Percentiles rank a stretch among this genome's conserved stretches.
Conservation (phyloP, 2,888 invertebrate genomes). For the Apodemia mormo region DNA sequence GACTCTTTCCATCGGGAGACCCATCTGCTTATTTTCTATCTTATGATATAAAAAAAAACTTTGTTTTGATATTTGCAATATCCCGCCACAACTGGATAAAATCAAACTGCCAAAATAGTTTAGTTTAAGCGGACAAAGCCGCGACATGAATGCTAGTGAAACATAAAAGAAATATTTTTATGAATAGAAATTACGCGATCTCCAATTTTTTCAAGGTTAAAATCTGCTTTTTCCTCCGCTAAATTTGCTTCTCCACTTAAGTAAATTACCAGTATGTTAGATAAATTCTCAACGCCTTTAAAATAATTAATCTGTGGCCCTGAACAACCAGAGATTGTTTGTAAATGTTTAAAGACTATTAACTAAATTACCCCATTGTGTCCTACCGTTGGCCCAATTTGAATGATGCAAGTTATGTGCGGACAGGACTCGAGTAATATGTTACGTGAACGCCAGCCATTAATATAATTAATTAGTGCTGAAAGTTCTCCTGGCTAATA, state of each 20-base stretch:
- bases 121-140: no score
- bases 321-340: not conserved
- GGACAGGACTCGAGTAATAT: not conserved
- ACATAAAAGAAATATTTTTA: not conserved
- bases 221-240: not conserved
- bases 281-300: not conserved
- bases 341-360: conserved; percentile 2
- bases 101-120: no score
- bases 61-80: no score
- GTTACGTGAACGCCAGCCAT: not conserved
- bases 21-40: no score
- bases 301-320: not conserved
- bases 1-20: no score
- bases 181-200: not conserved
- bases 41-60: no score
- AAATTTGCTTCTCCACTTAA: not conserved
- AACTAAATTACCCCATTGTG: conserved; percentile 7
- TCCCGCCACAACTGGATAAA: no score
- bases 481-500: not conserved
- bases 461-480: conserved; percentile 1
- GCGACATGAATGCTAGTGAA: no score
- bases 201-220: not conserved
- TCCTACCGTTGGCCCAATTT: not conserved
- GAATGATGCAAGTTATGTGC: not conserved
- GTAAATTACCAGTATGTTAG: no score